Conservation (phyloP, 1,140 invertebrate species). For the Mylabris phalerata region DNA sequence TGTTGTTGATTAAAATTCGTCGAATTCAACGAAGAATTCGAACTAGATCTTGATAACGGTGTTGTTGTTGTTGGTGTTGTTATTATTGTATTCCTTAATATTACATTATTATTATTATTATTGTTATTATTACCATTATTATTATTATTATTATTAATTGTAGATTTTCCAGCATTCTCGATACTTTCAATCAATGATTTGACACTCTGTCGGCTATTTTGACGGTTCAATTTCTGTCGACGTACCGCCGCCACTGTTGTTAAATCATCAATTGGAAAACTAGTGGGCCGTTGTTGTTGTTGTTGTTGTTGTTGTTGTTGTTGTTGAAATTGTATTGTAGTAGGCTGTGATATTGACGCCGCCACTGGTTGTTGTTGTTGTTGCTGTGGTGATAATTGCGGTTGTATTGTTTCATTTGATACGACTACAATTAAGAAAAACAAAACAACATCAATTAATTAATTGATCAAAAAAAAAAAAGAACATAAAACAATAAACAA, state of each 20-base stretch:
- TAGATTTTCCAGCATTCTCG: constrained; percentile 79
- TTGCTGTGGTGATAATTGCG: no score
- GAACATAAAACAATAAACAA: no score
- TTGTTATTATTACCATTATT: constrained; percentile 57
- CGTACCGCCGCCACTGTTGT: constrained; percentile 38
- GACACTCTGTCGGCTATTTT: constrained; percentile 76
- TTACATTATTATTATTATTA: constrained; percentile 43
- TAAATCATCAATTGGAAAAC: constrained; percentile 45
- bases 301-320: no score
- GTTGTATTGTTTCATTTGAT: not conserved
- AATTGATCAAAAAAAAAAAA: not conserved
- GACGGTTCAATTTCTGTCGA: constrained; percentile 55
- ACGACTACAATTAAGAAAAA: not conserved
- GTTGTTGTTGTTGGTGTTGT: constrained; percentile 23
- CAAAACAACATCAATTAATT: not conserved
- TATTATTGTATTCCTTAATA: constrained; percentile 48
- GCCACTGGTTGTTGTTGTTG: no score
- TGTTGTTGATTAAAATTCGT: no score
- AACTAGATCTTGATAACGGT: constrained; percentile 29
- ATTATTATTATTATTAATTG: constrained; percentile 60
- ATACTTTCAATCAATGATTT: constrained; percentile 86
- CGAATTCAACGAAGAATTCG: not conserved
- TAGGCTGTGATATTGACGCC: not conserved
- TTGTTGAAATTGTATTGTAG: not conserved
- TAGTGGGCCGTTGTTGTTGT: constrained; percentile 22